Conservation (phyloP, 2,888 invertebrate genomes). For the Lasioglossum calceatum region DNA sequence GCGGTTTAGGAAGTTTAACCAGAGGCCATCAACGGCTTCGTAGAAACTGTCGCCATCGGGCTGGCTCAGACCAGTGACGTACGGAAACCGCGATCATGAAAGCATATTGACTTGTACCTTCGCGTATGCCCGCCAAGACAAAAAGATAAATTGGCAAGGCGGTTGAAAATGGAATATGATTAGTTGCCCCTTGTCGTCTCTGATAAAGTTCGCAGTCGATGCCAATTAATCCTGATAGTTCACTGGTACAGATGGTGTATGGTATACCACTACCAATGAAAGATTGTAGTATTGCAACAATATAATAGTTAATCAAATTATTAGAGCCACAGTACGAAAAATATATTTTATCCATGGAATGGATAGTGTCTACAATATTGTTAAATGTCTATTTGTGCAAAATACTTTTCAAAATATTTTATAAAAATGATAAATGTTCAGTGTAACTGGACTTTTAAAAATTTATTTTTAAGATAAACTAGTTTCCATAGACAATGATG, state of each 20-base stretch:
- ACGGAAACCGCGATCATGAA: constrained; percentile 46
- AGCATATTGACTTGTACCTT: constrained; percentile 25
- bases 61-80: constrained; percentile 54
- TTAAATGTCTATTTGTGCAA: not conserved
- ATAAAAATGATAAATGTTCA: not conserved
- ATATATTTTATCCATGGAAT: not conserved
- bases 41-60: constrained; percentile 71
- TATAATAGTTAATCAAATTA: not conserved
- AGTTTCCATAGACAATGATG: too few species aligned
- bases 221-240: not conserved
- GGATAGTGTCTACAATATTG: not conserved
- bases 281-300: not conserved
- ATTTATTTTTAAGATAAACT: not conserved
- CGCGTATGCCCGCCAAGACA: not conserved
- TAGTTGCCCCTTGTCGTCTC: not conserved
- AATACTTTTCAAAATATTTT: not conserved
- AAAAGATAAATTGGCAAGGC: not conserved
- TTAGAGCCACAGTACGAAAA: not conserved
- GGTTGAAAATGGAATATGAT: not conserved
- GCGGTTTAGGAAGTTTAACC: constrained; percentile 77
- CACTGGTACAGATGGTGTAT: not conserved
- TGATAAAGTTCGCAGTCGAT: not conserved
- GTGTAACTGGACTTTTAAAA: not conserved
- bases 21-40: constrained; percentile 77
- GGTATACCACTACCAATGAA: not conserved